Evolutionary conservation across 2,888 invertebrate species (phyloP).

Genomic region (Patella depressa): DNA sequence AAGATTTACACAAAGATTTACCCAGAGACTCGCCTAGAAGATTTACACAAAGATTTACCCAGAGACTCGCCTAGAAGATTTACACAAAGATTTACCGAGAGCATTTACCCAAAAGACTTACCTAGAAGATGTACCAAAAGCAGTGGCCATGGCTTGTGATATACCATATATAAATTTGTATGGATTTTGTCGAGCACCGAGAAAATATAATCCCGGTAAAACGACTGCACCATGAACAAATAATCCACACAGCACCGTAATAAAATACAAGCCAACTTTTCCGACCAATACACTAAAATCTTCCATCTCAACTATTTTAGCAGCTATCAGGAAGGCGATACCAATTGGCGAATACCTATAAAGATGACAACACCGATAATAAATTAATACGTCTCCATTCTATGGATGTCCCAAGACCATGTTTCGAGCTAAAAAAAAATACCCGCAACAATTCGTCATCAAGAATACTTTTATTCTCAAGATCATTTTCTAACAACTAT

Average conservation of each 20-base stretch:
- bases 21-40: too few species aligned
- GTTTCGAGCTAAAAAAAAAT: too few species aligned
- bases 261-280: constrained; percentile 91
- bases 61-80: too few species aligned
- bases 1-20: too few species aligned
- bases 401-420: too few species aligned
- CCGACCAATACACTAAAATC: constrained; percentile 86
- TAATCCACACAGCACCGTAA: constrained; percentile 85
- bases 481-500: too few species aligned
- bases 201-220: constrained; percentile 86
- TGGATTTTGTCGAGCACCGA: constrained; percentile 61
- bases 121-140: constrained; percentile 95
- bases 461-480: background rate
- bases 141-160: constrained; percentile 85
- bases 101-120: constrained; percentile 74
- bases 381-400: background rate
- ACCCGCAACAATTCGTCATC: too few species aligned
- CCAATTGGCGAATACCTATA: constrained; percentile 66
- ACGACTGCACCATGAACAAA: constrained; percentile 92
- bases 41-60: too few species aligned
- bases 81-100: too few species aligned
- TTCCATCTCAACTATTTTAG: constrained; percentile 91
- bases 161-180: constrained; percentile 66
- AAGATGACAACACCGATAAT: background rate
- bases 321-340: constrained; percentile 76